Evolutionary conservation across 2,797 vertebrate species (phyloP).

Genomic region (Poecilia velifera): DNA sequence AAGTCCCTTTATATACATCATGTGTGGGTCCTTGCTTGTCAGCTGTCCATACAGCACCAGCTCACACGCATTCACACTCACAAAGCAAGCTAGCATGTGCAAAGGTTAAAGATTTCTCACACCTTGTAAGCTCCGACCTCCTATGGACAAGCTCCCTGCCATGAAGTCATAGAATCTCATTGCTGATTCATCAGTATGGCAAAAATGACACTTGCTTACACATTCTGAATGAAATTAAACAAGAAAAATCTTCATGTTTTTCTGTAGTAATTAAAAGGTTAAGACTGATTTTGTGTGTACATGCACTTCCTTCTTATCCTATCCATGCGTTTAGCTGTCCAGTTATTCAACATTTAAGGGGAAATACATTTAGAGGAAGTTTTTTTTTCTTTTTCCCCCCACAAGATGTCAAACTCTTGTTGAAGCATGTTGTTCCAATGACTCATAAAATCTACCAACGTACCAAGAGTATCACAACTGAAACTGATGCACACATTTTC

Average conservation of each 20-base stretch:
- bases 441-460: background rate
- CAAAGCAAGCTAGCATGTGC: constrained; percentile 17
- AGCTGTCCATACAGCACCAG: constrained; percentile 52
- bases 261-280: background rate
- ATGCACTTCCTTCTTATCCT: background rate
- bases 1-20: constrained; percentile 47
- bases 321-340: background rate
- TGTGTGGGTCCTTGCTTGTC: constrained; percentile 32
- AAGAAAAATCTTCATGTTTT: background rate
- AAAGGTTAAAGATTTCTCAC: constrained; percentile 29
- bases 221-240: background rate
- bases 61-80: constrained; percentile 20
- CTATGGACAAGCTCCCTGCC: background rate
- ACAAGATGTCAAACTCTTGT: background rate
- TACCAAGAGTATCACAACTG: background rate
- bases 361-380: background rate
- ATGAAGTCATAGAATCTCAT: background rate
- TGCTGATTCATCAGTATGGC: background rate
- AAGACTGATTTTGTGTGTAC: background rate
- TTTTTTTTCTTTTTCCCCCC: background rate
- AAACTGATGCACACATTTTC: background rate
- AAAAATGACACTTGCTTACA: background rate
- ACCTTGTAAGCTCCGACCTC: background rate
- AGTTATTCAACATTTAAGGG: background rate
- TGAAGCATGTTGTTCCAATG: background rate